phyloP scores from a whole-genome alignment of 2,113 vertebrate species.

The Tragelaphus strepsiceros region DNA sequence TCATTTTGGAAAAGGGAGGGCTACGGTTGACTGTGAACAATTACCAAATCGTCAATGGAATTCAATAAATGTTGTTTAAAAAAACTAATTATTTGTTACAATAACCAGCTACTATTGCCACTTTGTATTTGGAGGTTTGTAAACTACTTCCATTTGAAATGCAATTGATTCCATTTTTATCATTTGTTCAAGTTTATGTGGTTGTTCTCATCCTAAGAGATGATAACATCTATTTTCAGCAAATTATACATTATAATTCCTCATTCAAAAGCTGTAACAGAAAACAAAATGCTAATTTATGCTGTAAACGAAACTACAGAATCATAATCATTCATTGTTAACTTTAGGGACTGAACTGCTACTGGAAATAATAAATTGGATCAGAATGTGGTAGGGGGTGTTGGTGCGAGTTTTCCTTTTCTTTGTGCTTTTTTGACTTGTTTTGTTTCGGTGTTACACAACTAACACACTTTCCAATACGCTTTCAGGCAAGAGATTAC shows the following conservation, averaged over 20 bases:
- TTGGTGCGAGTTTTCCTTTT: not conserved
- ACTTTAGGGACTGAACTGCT: conserved; percentile 81
- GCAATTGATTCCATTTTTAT: conserved; percentile 88
- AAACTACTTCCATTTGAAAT: conserved; percentile 85
- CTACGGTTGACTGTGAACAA: conserved; percentile 73
- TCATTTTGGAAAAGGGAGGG: conserved; percentile 52
- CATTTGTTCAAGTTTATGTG: conserved; percentile 86
- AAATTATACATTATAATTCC: conserved; percentile 89
- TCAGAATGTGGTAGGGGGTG: conserved; percentile 68
- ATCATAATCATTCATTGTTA: conserved; percentile 88
- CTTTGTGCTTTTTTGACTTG: not conserved
- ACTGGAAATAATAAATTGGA: conserved; percentile 83
- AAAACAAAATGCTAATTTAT: conserved; percentile 89
- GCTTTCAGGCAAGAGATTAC: conserved; percentile 42
- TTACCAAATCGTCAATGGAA: conserved; percentile 80
- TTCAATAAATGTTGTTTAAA: conserved; percentile 82
- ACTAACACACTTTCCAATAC: conserved; percentile 28
- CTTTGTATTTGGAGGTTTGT: conserved; percentile 82
- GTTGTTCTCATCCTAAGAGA: conserved; percentile 83
- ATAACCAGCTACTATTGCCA: conserved; percentile 79
- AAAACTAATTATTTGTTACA: conserved; percentile 85
- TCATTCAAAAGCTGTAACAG: conserved; percentile 85
- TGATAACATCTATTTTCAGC: conserved; percentile 88
- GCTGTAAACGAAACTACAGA: conserved; percentile 85
- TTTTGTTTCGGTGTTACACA: not conserved